Base-by-base conservation (phyloP, 1,140 invertebrate species). In the Orchesella cincta region DNA sequence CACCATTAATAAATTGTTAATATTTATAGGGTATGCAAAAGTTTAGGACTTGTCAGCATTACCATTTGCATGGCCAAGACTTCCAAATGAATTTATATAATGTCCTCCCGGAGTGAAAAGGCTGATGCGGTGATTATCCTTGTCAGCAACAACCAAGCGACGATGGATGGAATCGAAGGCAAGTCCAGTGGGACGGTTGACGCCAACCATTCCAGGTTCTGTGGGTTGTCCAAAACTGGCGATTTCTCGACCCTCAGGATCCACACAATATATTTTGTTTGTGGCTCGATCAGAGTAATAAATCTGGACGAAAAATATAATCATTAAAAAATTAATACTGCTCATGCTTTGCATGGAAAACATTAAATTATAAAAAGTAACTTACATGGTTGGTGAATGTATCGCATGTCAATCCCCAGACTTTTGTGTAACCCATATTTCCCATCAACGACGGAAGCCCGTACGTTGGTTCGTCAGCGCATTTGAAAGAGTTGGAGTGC, bases 11-110 rank as follows among this genome's bases (percentile, higher is more conserved):
- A 46, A 46, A 46, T 46, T 18, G 18, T 46, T n/a, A 8, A 46
- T 8, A 8, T 18, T 46, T 46, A 8, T 8, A 46, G 18, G 18
- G 5, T 8, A 46, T 46, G 18, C 5, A 46, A 5, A 8, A 46
- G 5, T 46, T 18, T 46, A 8, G 5, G 23, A 23, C 23, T 64
- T 64, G 5, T n/a, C 23, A 64, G n/a, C n/a, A 12, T 5, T 29
- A 64, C 57, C 57, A 64, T n/a, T 12, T 64, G 5, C 5, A 23
- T 8, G 18, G 28, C 57, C 57, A 12, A 5, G 8, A 29, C 20
- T 31, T 34, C 74, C 74, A 28, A 75, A 75, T 26, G 46, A 64
- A 12, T 5, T 12, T 5, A 64, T 64, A 29, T 64, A 64, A 8
- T 64, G 57, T 12, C 57, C 57, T 12, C 23, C 57, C 57, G 23